Conservation (phyloP, 2,888 invertebrate genomes). For the Erebia palarica region DNA sequence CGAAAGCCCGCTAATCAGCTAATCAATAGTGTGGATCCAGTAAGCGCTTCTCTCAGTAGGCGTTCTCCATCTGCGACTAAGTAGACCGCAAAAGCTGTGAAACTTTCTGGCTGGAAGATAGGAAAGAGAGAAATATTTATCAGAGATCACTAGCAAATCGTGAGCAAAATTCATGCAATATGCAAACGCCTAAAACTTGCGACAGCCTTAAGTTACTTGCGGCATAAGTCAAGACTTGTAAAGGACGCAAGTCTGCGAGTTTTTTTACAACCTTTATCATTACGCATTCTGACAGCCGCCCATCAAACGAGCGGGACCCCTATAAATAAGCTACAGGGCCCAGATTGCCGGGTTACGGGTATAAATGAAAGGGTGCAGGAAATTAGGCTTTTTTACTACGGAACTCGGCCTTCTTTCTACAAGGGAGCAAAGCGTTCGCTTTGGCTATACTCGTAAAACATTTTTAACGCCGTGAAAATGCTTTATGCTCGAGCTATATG, state of each 20-base stretch:
- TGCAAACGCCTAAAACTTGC: not conserved
- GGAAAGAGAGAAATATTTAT: no score
- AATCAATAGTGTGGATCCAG: no score
- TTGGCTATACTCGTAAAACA: constrained; percentile 63
- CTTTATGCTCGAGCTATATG: constrained; percentile 24
- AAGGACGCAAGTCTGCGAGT: constrained; percentile 50
- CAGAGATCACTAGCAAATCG: no score
- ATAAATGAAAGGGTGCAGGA: constrained; percentile 82
- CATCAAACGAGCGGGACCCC: constrained; percentile 75
- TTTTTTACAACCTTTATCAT: constrained; percentile 76
- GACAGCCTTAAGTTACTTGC: constrained; percentile 9
- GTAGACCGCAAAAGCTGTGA: no score
- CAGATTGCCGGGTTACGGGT: constrained; percentile 78
- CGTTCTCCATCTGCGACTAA: no score
- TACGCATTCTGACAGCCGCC: constrained; percentile 75
- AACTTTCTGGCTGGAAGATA: no score
- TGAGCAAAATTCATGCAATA: no score
- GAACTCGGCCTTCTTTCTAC: constrained; percentile 52
- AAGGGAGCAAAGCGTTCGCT: constrained; percentile 51
- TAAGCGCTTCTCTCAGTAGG: no score
- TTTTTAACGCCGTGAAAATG: constrained; percentile 73
- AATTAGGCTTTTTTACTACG: constrained; percentile 81
- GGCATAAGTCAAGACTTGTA: constrained; percentile 14
- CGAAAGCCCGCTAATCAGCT: no score
- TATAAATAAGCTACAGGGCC: constrained; percentile 77